Conservation (phyloP, 1,140 invertebrate species). For the Diprion similis region DNA sequence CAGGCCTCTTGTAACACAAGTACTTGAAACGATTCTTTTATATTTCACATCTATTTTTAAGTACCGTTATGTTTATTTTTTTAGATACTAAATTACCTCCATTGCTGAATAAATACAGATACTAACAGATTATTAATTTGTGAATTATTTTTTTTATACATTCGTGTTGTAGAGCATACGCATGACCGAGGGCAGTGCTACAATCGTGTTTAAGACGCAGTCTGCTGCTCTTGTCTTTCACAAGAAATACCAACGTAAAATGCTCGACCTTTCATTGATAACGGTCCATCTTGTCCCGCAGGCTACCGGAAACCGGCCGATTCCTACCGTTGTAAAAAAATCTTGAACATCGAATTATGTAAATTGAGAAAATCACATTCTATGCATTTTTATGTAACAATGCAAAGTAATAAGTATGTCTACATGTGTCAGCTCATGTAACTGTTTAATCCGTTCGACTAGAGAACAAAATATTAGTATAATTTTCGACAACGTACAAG, state of each 20-base stretch:
- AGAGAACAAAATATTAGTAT: too few relatives aligned
- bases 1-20: too few relatives aligned
- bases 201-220: conserved; percentile 64
- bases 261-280: conserved; percentile 66
- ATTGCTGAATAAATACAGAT: conserved; percentile 10
- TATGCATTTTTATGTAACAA: too few relatives aligned
- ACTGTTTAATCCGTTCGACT: too few relatives aligned
- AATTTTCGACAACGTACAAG: too few relatives aligned
- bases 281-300: conserved; percentile 59
- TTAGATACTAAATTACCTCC: conserved; percentile 1
- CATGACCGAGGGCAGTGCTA: conserved; percentile 62
- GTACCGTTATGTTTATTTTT: not conserved
- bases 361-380: not conserved
- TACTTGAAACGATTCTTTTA: too few relatives aligned
- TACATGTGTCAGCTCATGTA: too few relatives aligned
- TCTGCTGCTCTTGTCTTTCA: conserved; percentile 65
- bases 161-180: conserved; percentile 56
- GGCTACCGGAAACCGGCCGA: conserved; percentile 27
- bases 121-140: conserved; percentile 34
- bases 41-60: not conserved
- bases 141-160: conserved; percentile 35
- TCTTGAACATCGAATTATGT: conserved; percentile 1
- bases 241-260: conserved; percentile 67
- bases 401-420: too few relatives aligned
- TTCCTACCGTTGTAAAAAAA: conserved; percentile 12